Base-by-base conservation (phyloP, 1,140 invertebrate species). In the Nymphalis io region DNA sequence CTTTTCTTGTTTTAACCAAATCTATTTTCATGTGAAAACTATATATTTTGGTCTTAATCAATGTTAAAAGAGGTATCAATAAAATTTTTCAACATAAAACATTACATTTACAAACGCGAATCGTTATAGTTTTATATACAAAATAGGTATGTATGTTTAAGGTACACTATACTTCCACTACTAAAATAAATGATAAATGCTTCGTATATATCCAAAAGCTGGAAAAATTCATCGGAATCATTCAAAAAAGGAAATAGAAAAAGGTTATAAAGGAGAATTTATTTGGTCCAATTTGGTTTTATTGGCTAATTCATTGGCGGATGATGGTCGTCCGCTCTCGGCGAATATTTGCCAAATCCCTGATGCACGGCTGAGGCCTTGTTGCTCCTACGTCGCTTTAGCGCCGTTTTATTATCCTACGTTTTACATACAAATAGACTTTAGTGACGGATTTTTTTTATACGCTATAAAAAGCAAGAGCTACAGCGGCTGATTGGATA, bases 271-370 rank as follows among this genome's bases (percentile, higher is more conserved):
- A 83, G 79, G 74, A 62, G 78, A 86, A 87, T 88, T 88, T 87
- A 88, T 88, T 87, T 82, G 77, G 73, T 83, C 82, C 86, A 86
- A 89, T 89, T 89, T 85, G 82, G 74, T 89, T 89, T 88, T 88
- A 89, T 89, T 87, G 82, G 82, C 80, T 87, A 89, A 89, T 89
- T 88, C 82, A 86, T 88, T 84, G 83, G 77, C 60, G 80, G 78
- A 81, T 81, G 78, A 83, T 86, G 72, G 81, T 68, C 65, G 64
- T 70, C 6, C 13, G 65, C 60, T 69, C 69, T 73, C 67, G 65
- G 44, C 73, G 76, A 80, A 84, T 83, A 79, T 80, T 83, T 80
- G 75, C 58, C 74, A 80, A 85, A 85, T 84, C 80, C 83, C 76
- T 74, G 76, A 83, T 78, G 78, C 79, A 72, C 63, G 46, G 71